Conservation (phyloP, 2,797 vertebrate species). For the Lacerta agilis region DNA sequence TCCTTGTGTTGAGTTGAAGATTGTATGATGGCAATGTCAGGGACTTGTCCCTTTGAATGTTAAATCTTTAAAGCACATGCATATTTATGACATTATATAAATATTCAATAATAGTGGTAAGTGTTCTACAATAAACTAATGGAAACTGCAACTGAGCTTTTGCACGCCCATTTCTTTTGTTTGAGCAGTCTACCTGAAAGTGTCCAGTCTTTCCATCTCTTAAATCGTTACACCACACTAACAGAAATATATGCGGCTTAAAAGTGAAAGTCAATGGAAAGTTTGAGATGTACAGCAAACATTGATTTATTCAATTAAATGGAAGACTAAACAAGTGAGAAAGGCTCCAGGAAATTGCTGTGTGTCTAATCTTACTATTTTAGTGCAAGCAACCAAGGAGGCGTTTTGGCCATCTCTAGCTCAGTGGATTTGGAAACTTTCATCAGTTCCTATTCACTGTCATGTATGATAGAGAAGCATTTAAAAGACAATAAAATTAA, state of each 20-base stretch:
- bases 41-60: neutral
- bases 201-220: constrained; percentile 55
- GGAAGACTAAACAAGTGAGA: constrained; percentile 45
- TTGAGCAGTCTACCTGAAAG: constrained; percentile 71
- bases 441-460: neutral
- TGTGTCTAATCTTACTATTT: constrained; percentile 42
- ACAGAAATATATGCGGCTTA: constrained; percentile 57
- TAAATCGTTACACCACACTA: constrained; percentile 1
- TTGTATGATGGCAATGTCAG: no score
- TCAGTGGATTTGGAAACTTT: neutral
- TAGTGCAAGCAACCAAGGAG: constrained; percentile 13
- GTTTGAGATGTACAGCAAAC: constrained; percentile 66
- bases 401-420: constrained; percentile 9
- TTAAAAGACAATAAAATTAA: neutral
- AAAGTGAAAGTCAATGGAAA: constrained; percentile 67
- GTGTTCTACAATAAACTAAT: neutral
- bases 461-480: neutral
- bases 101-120: neutral
- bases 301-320: constrained; percentile 63
- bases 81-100: neutral
- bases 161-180: constrained; percentile 35
- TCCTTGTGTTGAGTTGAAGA: no score
- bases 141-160: constrained; percentile 51
- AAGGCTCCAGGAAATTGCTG: constrained; percentile 62
- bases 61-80: neutral